Percentiles rank a stretch among this genome's conserved stretches.
Evolutionary conservation across 2,797 vertebrate species (phyloP).

Genomic region (Sebastes matsubarae): DNA sequence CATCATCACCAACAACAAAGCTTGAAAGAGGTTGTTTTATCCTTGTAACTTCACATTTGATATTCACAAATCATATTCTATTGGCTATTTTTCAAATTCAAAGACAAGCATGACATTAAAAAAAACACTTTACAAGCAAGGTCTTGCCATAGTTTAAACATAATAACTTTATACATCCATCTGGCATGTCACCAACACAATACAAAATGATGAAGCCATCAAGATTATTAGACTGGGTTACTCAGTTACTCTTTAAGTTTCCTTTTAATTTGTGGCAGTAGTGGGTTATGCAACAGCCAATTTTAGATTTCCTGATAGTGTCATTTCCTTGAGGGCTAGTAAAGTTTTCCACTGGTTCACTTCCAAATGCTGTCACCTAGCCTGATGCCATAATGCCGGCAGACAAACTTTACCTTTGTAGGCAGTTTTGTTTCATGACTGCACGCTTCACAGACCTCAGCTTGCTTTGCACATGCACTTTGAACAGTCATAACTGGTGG

Average conservation of each 20-base stretch:
- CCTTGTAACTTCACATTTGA: background rate
- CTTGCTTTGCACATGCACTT: background rate
- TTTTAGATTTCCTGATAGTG: background rate
- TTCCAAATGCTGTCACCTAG: background rate
- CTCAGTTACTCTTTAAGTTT: background rate
- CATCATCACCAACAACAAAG: background rate
- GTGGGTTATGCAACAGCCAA: background rate
- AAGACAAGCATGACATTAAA: no score
- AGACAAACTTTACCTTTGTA: background rate
- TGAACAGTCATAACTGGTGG: background rate
- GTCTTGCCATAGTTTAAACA: no score
- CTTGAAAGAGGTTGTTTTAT: background rate
- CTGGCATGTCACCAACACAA: no score
- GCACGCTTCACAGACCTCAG: background rate
- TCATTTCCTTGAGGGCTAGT: background rate
- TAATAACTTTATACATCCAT: no score
- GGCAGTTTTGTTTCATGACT: constrained; percentile 1
- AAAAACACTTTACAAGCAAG: no score
- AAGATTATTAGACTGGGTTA: background rate
- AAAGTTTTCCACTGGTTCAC: background rate
- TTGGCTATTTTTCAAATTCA: no score
- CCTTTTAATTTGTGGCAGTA: background rate
- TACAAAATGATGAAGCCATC: background rate
- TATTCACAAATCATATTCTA: no score
- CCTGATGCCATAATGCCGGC: background rate